A percentile compares a stretch with the other conserved stretches of the same genome.
Evolutionary conservation across 2,888 invertebrate genomes (phyloP).

Genomic region (Hydropsyche betteni): DNA sequence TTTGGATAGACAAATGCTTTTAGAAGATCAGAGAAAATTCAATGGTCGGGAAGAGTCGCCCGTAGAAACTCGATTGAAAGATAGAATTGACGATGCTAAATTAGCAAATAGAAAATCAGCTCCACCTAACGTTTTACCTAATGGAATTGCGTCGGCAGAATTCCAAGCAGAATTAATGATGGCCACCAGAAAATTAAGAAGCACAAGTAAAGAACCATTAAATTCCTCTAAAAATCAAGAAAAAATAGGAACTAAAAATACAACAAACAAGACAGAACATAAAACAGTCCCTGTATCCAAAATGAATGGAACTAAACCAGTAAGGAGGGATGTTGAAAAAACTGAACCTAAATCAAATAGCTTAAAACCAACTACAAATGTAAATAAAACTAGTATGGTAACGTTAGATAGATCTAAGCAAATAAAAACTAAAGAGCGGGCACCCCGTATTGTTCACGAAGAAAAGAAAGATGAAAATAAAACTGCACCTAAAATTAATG

Average conservation of each 20-base stretch:
- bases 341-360: constrained; percentile 39
- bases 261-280: constrained; percentile 54
- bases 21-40: constrained; percentile 47
- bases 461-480: constrained; percentile 43
- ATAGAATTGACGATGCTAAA: constrained; percentile 40
- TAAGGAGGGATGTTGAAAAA: constrained; percentile 51
- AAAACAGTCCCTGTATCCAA: constrained; percentile 58
- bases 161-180: constrained; percentile 66
- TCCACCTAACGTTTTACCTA: constrained; percentile 38
- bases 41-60: constrained; percentile 45
- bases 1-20: constrained; percentile 46
- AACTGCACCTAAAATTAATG: constrained; percentile 41
- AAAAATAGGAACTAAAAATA: constrained; percentile 59
- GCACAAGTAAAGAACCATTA: constrained; percentile 53
- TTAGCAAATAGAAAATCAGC: constrained; percentile 47
- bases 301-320: constrained; percentile 57
- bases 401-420: constrained; percentile 49
- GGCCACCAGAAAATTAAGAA: constrained; percentile 65
- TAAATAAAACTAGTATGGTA: constrained; percentile 45
- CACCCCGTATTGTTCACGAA: constrained; percentile 38
- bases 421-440: constrained; percentile 38
- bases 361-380: constrained; percentile 31
- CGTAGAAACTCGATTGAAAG: constrained; percentile 44
- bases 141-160: constrained; percentile 57
- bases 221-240: constrained; percentile 21